Percentiles rank a stretch among this genome's conserved stretches.
Evolutionary conservation across 1,140 invertebrate species (phyloP).

Genomic region (Leptinotarsa undecemlineata): DNA sequence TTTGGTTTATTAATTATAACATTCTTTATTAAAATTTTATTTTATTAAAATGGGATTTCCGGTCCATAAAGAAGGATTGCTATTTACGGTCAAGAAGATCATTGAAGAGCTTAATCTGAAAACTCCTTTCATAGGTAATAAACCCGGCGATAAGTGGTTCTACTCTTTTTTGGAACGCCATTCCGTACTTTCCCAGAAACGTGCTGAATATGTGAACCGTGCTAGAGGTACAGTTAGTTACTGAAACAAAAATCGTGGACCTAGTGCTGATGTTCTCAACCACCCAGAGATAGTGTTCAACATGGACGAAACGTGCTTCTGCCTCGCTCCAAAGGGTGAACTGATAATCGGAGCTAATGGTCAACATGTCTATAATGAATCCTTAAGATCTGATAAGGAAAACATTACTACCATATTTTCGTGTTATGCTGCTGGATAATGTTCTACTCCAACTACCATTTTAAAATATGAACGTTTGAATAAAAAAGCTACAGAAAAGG

Average conservation of each 20-base stretch:
- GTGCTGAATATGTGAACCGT: background rate
- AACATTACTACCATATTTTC: too few species aligned
- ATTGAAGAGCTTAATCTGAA: background rate
- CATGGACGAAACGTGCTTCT: background rate
- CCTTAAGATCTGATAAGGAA: too few species aligned
- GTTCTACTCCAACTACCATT: too few species aligned
- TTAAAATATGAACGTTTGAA: too few species aligned
- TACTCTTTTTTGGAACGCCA: background rate
- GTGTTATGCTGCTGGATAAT: too few species aligned
- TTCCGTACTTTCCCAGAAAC: background rate
- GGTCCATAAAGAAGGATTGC: background rate
- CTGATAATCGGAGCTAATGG: too few species aligned
- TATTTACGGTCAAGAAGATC: background rate
- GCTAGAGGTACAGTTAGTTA: background rate
- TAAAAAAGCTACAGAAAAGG: too few species aligned
- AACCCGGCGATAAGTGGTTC: background rate
- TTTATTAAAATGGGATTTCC: conserved; percentile 10
- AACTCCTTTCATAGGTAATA: background rate
- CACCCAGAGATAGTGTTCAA: background rate
- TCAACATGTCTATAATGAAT: too few species aligned
- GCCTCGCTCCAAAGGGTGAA: too few species aligned
- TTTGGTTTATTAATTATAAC: too few species aligned
- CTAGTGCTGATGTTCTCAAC: background rate
- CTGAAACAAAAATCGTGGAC: background rate
- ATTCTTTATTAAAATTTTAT: too few species aligned